phyloP scores from a whole-genome alignment of 2,113 vertebrate genomes.

The Anguilla rostrata region DNA sequence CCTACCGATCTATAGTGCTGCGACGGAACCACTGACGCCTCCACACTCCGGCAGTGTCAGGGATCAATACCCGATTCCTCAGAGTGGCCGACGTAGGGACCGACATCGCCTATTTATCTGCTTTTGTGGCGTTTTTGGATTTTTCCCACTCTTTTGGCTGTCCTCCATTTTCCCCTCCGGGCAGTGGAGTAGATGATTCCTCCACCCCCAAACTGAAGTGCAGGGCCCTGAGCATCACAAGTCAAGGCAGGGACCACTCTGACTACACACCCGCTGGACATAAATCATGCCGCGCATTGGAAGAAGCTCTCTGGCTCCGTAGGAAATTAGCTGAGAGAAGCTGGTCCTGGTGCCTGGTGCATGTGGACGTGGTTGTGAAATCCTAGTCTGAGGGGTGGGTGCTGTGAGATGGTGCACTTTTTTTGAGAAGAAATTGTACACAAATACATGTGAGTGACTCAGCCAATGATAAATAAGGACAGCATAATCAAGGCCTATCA shows the following conservation, averaged over 20 bases:
- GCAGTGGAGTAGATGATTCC: constrained; percentile 38
- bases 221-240: neutral
- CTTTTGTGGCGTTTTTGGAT: constrained; percentile 22
- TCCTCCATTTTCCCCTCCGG: constrained; percentile 38
- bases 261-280: neutral
- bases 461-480: neutral
- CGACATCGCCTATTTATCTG: neutral
- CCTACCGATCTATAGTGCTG: neutral
- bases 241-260: neutral
- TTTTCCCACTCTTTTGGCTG: constrained; percentile 33
- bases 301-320: neutral
- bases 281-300: neutral
- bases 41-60: neutral
- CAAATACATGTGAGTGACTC: neutral
- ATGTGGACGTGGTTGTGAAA: neutral
- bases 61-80: neutral
- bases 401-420: neutral
- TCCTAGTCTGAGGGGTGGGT: neutral
- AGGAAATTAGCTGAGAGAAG: neutral
- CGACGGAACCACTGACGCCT: neutral
- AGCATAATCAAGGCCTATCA: neutral
- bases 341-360: neutral
- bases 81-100: neutral
- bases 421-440: neutral
- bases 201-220: constrained; percentile 29